Evolutionary conservation across 2,113 vertebrate species (phyloP).

Genomic region (Geococcyx californianus): DNA sequence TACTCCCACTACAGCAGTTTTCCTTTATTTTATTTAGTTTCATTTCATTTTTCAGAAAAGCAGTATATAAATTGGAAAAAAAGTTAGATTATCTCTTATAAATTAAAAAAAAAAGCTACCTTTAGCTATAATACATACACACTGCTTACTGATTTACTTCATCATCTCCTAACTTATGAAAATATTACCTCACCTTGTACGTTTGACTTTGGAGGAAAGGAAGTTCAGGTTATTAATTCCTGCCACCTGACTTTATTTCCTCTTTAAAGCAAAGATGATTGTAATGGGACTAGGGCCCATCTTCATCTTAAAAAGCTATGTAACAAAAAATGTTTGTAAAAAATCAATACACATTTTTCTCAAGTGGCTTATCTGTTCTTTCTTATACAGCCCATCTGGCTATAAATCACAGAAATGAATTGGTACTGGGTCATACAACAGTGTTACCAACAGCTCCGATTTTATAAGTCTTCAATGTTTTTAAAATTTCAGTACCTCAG

Average conservation of each 20-base stretch:
- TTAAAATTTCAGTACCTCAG: background rate
- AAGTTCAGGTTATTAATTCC: background rate
- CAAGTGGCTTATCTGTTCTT: background rate
- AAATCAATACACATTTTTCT: background rate
- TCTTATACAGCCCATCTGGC: background rate
- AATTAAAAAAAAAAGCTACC: background rate
- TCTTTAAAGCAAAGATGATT: background rate
- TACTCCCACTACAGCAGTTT: background rate
- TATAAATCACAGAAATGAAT: background rate
- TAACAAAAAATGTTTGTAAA: background rate
- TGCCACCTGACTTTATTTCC: background rate
- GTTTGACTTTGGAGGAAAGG: background rate
- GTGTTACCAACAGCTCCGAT: background rate
- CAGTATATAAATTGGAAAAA: background rate
- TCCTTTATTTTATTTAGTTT: background rate
- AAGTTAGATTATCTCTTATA: constrained; percentile 8
- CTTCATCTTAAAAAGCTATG: background rate
- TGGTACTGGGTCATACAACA: background rate
- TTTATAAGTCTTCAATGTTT: background rate
- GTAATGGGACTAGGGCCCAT: background rate
- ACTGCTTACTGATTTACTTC: background rate
- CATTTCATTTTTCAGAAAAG: background rate
- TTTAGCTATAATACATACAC: background rate
- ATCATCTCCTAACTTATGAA: background rate
- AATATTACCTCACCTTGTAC: background rate